Base-by-base conservation (phyloP, 2,797 vertebrate genomes). In the Sciurus vulgaris region DNA sequence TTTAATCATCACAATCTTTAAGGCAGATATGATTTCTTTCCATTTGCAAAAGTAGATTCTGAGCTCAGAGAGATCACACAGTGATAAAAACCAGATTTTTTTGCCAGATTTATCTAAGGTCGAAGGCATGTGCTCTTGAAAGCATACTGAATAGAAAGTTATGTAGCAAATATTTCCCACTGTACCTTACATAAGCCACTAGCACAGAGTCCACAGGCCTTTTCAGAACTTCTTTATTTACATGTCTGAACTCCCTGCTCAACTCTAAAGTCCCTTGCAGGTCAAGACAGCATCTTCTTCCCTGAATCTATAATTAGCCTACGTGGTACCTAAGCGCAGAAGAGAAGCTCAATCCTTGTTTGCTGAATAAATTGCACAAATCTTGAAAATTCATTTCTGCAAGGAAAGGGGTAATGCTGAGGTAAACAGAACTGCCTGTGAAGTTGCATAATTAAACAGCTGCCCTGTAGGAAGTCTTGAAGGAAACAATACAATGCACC, bases 381-480 rank as follows among this genome's bases (percentile, higher is more conserved):
- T 96, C 85, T 78, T 86, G 41, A 92, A 97, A 92, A 90, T 86
- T 92, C 92, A 95, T 95, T 95, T 95, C 93, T 95, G 78, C 5
- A 3, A 74, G 79, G 88, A 89, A 96, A 83, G 74, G 82, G 74
- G 86, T 70, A 88, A 89, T 92, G 95, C 95, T 97, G 97, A 97
- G 90, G 98, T 88, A 95, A 94, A 84, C 94, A 95, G 83, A 96
- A 97, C 5, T 86, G 79, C 91, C 86, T 77, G 88, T 87, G 35
- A 94, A 97, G 93, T 49, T 89, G 84, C 90, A 97, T 89, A 88
- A 92, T 95, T 96, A 89, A 94, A 92, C 88, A 96, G 92, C 89
- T 92, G 89, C 90, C 95, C 79, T n/a, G 70, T 88, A 82, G 95
- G 86, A 96, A 92, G 86, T 87, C 93, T 92, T 11, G 79, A 95